phyloP scores from a whole-genome alignment of 2,888 invertebrate species.

The Plebejus melissa region DNA sequence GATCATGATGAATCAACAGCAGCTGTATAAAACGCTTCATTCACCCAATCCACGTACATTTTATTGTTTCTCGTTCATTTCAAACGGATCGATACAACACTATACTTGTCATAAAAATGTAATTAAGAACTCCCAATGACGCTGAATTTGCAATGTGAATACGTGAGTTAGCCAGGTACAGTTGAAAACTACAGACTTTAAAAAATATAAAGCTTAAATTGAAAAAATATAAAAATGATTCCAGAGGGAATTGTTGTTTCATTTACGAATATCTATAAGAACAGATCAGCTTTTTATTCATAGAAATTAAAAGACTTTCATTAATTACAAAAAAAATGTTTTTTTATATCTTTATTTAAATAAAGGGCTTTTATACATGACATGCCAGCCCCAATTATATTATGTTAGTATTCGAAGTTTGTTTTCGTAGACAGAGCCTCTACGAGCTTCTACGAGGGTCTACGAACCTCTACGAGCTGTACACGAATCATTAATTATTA shows the following conservation, averaged over 20 bases:
- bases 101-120: conserved; percentile 1
- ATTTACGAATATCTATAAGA: too few relatives aligned
- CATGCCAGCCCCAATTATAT: too few relatives aligned
- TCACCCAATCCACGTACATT: neutral
- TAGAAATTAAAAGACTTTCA: too few relatives aligned
- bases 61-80: conserved; percentile 10
- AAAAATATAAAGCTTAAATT: conserved; percentile 27
- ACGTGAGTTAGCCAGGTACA: neutral
- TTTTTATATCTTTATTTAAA: too few relatives aligned
- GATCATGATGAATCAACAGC: neutral
- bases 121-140: neutral
- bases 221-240: conserved; percentile 29
- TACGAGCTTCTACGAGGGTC: too few relatives aligned
- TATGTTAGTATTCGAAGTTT: too few relatives aligned
- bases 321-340: too few relatives aligned
- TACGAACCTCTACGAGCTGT: too few relatives aligned
- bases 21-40: neutral
- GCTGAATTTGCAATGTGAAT: neutral
- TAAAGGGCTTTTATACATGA: too few relatives aligned
- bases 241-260: conserved; percentile 1
- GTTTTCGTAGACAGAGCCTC: too few relatives aligned
- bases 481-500: too few relatives aligned
- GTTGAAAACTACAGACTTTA: conserved; percentile 3
- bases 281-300: too few relatives aligned
- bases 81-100: neutral